Conservation (phyloP, 2,113 vertebrate species). For the Paramormyrops kingsleyae region DNA sequence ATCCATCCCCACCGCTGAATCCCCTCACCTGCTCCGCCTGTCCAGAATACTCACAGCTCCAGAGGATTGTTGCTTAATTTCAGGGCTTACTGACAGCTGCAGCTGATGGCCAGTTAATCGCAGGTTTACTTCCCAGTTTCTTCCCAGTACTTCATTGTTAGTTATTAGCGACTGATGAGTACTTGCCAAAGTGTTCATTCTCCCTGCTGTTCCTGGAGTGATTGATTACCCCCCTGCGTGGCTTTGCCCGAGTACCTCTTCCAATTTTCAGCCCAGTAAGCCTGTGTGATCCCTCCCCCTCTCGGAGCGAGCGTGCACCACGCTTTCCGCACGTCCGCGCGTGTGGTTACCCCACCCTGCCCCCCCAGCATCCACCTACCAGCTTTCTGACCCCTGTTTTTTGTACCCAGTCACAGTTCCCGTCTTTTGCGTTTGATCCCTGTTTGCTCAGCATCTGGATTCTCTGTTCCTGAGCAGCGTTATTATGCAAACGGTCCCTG, state of each 20-base stretch:
- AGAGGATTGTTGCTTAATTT: not conserved
- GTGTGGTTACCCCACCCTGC: not conserved
- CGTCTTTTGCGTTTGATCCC: not conserved
- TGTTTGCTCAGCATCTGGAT: not conserved
- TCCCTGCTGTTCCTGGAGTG: not conserved
- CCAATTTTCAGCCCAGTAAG: not conserved
- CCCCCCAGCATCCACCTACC: not conserved
- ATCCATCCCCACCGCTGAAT: not conserved
- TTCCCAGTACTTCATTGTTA: not conserved
- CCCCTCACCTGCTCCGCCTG: not conserved
- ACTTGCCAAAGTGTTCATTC: not conserved
- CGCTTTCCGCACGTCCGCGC: not conserved
- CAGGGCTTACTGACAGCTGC: not conserved
- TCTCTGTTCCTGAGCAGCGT: not conserved
- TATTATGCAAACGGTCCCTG: not conserved
- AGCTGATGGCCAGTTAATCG: not conserved
- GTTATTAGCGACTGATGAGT: not conserved
- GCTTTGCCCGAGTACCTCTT: not conserved
- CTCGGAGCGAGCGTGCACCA: accelerated
- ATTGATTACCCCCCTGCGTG: not conserved
- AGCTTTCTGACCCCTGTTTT: not conserved
- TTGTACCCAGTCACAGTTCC: not conserved
- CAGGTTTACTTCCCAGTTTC: not conserved
- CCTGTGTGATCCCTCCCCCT: not conserved
- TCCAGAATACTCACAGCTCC: not conserved